Base-by-base conservation (phyloP, 2,797 vertebrate genomes). In the Microctenopoma lineatum region DNA sequence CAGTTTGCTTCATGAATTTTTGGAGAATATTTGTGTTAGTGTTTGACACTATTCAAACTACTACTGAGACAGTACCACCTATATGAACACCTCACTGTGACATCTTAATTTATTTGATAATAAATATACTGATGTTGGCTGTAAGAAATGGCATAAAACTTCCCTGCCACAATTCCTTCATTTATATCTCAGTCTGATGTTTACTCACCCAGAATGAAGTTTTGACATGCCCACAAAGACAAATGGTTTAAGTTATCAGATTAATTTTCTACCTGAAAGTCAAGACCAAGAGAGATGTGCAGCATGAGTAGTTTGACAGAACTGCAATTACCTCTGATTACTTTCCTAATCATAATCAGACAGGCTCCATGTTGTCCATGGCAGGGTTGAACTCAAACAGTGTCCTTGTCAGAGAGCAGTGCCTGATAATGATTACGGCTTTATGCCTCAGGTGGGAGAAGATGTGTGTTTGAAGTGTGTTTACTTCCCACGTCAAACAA, bases 291-390 rank as follows among this genome's bases (percentile, higher is more conserved):
- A 70, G 73, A 84, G 69, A 85, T 75, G 77, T 87, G 75, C 69
- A 51, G 78, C 66, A 64, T 51, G 77, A 70, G 72, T 48, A 39
- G 77, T 81, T 81, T 81, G 81, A 79, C 85, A 86, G 71, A 83
- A 77, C 42, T 68, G 77, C 87, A 89, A 87, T 89, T 86, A 87
- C 63, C 69, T 77, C 84, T 89, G 83, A 85, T 89, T 82, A 84
- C 85, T 79, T 84, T 83, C 61, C 75, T 84, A 87, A 90, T 87
- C 80, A 86, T 73, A 87, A 86, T 86, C 85, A 87, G 80, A 81
- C 82, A 87, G 83, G 56, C 80, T 71, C 75, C 82, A 79, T 69
- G 87, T 89, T 86, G 87, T 80, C 84, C 72, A 32, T 85, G 84
- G 81, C 79, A 57, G 71, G 71, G 68, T 66, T 83, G 82, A 84